Percentiles rank a stretch among this genome's conserved stretches.
phyloP scores from a whole-genome alignment of 1,140 invertebrate genomes.

The Hirudo medicinalis region DNA sequence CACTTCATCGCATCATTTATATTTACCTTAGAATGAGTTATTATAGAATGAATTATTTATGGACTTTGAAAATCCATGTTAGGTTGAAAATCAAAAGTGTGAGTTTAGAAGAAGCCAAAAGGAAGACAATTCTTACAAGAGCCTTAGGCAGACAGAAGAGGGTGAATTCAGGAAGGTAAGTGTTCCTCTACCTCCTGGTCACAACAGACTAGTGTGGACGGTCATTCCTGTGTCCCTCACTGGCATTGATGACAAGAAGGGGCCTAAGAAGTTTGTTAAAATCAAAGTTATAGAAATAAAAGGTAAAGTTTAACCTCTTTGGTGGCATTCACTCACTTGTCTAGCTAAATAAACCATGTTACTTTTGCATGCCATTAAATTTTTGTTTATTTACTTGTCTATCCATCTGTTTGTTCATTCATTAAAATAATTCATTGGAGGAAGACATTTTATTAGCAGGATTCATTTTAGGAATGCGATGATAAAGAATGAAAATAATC shows the following conservation, averaged over 20 bases:
- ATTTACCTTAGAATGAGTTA: neutral
- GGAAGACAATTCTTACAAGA: constrained; percentile 27
- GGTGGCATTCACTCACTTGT: constrained; percentile 20
- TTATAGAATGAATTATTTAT: constrained; percentile 29
- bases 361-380: no score
- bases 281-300: constrained; percentile 18
- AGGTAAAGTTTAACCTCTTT: constrained; percentile 12
- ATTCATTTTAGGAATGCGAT: no score
- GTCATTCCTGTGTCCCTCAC: neutral
- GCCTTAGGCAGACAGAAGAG: constrained; percentile 43
- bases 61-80: neutral
- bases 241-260: neutral
- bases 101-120: neutral
- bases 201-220: constrained; percentile 8
- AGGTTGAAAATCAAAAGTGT: constrained; percentile 9
- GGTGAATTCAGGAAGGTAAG: constrained; percentile 43
- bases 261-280: neutral
- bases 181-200: constrained; percentile 27
- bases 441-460: no score
- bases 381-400: neutral
- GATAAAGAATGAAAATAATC: no score
- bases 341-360: neutral
- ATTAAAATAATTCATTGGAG: no score
- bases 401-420: no score
- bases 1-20: no score